A percentile compares a stretch with the other conserved stretches of the same genome.
Conservation (phyloP, 2,888 invertebrate species). For the Allygus modestus region DNA sequence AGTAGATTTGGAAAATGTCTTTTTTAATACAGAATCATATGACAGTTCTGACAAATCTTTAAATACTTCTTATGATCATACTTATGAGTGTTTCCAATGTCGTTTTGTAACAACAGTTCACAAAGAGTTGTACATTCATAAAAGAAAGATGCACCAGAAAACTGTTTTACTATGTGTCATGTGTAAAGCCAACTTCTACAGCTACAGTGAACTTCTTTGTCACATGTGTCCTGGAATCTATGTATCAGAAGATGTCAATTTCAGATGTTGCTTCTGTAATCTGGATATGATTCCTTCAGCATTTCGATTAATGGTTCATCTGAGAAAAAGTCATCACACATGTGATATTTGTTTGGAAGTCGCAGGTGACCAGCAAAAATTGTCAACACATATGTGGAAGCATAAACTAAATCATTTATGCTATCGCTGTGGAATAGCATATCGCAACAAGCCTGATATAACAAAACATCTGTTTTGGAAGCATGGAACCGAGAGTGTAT, state of each 20-base stretch:
- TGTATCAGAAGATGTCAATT: slow-evolving; percentile 81
- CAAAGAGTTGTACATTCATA: slow-evolving; percentile 91
- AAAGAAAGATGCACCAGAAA: slow-evolving; percentile 91
- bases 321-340: slow-evolving; percentile 89
- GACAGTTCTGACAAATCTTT: slow-evolving; percentile 78
- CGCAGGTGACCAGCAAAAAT: slow-evolving; percentile 86
- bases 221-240: slow-evolving; percentile 91
- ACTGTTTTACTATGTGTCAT: slow-evolving; percentile 89
- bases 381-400: slow-evolving; percentile 94
- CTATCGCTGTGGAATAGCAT: slow-evolving; percentile 92
- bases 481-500: slow-evolving; percentile 92
- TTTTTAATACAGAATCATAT: slow-evolving; percentile 85
- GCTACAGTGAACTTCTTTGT: slow-evolving; percentile 91
- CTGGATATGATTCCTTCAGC: slow-evolving; percentile 89
- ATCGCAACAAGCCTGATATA: slow-evolving; percentile 92
- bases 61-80: slow-evolving; percentile 79
- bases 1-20: slow-evolving; percentile 80
- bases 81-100: slow-evolving; percentile 93
- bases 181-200: slow-evolving; percentile 92
- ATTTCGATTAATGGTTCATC: slow-evolving; percentile 92
- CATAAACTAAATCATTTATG: slow-evolving; percentile 92
- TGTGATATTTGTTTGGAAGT: slow-evolving; percentile 93
- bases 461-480: slow-evolving; percentile 95
- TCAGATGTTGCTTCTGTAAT: slow-evolving; percentile 90
- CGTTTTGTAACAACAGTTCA: slow-evolving; percentile 86